Evolutionary conservation across 2,888 invertebrate genomes (phyloP), one percentile per base, ranked within the genome.

Genomic region (Pyrgus malvae): DNA sequence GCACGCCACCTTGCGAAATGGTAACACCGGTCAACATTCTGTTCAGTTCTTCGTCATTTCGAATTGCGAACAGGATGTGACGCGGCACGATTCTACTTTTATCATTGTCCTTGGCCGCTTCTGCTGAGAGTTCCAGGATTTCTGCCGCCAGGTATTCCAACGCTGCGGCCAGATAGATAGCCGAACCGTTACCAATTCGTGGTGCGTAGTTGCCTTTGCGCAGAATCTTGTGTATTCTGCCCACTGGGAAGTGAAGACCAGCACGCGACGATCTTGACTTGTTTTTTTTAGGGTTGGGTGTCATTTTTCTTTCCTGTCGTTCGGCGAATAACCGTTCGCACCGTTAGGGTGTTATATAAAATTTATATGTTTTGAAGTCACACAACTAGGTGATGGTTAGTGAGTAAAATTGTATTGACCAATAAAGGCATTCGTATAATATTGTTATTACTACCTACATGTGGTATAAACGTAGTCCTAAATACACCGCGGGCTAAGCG

Each of bases 71-170:
- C 0, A 82, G 56, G 0, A 86, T 71, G 38, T 81, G 80, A 0
- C 84, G 63, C 0, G 83, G 81, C 0, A 65, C 60, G 0, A 83
- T 58, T 4, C 93, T 87, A 0, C 89, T 85, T 69, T 94, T 95
- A 61, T 94, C 93, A 73, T 94, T 94, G 51, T 94, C 93, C 31
- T 83, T 74, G 0, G 93, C 93, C 0, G 92, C 93, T 57, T 93
- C 92, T 0, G 92, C 89, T 0, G 93, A 92, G 67, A 93, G 80
- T 64, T 93, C 93, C 55, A 93, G 67, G 66, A 48, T 31, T 41
- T 94, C 94, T 23, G 94, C 94, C 0, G 93, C 91, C 29, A 93
- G 69, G 64, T 93, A 93, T 63, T 93, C 93, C 69, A 93, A 73
- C 0, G 92, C 92, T 11, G 92, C 92, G 0, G 91, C 87, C 1